These are phyloP conservation scores for Stenichneumon culpator DNA, from an alignment of 2,888 invertebrate species.

Conservation along the genomic window DNA sequence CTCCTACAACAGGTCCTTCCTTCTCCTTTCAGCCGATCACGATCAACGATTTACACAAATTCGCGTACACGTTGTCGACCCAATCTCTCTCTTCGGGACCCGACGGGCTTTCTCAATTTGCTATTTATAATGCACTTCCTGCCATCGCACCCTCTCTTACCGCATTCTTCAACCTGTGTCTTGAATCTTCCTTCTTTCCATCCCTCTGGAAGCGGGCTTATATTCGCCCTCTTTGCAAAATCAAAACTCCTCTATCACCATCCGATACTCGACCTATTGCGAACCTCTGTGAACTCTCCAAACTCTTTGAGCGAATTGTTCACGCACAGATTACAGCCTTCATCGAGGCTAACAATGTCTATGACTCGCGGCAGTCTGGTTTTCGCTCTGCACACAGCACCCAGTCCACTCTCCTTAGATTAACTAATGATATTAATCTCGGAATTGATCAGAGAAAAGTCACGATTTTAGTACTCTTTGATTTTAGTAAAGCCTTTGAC, in stretches of 20 bases:
- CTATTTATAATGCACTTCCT: too few species aligned
- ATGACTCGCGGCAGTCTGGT: not conserved
- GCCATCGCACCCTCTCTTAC: not conserved
- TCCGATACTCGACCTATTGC: slow-evolving; percentile 13
- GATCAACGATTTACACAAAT: not conserved
- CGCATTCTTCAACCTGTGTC: not conserved
- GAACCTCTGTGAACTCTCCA: slow-evolving; percentile 8
- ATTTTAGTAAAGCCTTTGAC: not conserved
- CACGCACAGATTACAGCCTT: not conserved
- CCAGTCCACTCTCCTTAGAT: not conserved
- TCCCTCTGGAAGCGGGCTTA: not conserved
- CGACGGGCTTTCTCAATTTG: not conserved
- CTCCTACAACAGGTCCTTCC: not conserved
- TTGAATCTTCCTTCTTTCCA: not conserved
- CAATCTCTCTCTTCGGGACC: not conserved
- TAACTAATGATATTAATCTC: not conserved
- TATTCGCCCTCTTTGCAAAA: not conserved
- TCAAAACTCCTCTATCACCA: not conserved
- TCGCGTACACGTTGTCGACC: not conserved
- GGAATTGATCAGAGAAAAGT: slow-evolving; percentile 8
- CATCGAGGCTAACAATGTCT: not conserved
- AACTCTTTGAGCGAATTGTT: slow-evolving; percentile 20
- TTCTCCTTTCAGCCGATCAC: not conserved
- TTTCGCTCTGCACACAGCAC: not conserved
- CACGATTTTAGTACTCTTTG: not conserved